Percentiles rank a stretch among this genome's conserved stretches.
Conservation (phyloP, 2,113 vertebrate genomes). For the Oncorhynchus clarkii region DNA sequence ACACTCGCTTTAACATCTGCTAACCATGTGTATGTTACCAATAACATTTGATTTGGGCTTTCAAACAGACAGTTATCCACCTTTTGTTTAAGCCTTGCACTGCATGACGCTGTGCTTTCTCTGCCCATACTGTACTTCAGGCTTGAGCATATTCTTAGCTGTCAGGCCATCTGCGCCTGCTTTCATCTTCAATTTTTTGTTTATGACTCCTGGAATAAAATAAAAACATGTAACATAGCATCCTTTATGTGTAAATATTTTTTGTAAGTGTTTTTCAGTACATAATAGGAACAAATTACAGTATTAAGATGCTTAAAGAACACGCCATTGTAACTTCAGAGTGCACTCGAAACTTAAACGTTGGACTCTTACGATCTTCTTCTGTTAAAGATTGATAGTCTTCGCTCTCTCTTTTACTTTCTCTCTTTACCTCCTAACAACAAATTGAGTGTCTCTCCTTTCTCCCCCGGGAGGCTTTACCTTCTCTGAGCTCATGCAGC, state of each 20-base stretch:
- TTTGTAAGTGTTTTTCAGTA: neutral
- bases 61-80: slow-evolving; percentile 9
- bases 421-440: neutral
- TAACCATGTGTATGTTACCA: no score
- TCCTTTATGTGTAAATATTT: neutral
- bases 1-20: no score
- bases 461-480: slow-evolving; percentile 85
- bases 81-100: slow-evolving; percentile 1
- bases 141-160: slow-evolving; percentile 10
- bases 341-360: no score
- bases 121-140: slow-evolving; percentile 33
- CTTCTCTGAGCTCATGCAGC: slow-evolving; percentile 90
- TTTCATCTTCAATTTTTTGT: slow-evolving; percentile 34
- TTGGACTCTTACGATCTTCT: neutral
- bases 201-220: slow-evolving; percentile 14
- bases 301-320: neutral
- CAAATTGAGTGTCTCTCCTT: slow-evolving; percentile 43
- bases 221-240: slow-evolving; percentile 19
- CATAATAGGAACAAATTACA: neutral
- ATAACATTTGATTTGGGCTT: slow-evolving; percentile 13
- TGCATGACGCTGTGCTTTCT: slow-evolving; percentile 43
- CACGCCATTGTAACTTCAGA: neutral
- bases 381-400: neutral
- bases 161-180: slow-evolving; percentile 49
- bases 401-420: neutral